These are phyloP conservation scores for Bovichtus variegatus DNA, from an alignment of 2,797 vertebrate species.

Conservation along the genomic window DNA sequence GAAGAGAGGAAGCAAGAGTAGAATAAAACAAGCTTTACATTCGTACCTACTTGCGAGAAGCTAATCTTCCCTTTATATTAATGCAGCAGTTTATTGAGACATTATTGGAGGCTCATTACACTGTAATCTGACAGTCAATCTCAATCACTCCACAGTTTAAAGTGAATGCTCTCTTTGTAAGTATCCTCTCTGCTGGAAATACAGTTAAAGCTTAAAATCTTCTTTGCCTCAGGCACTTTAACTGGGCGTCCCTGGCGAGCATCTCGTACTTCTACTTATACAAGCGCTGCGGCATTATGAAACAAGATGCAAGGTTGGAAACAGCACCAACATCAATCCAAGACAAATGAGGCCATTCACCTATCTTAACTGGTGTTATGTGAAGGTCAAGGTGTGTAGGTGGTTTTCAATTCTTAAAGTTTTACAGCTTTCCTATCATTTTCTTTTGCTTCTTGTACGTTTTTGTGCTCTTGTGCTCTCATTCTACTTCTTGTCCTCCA, in stretches of 20 bases:
- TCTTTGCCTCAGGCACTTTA: slow-evolving; percentile 46
- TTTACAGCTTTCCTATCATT: not conserved
- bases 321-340: not conserved
- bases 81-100: slow-evolving; percentile 41
- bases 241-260: slow-evolving; percentile 24
- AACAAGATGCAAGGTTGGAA: slow-evolving; percentile 28
- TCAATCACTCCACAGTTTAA: slow-evolving; percentile 41
- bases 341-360: slow-evolving; percentile 31
- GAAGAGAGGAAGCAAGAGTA: not conserved
- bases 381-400: slow-evolving; percentile 28
- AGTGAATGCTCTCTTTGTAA: slow-evolving; percentile 30
- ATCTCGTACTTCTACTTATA: slow-evolving; percentile 25
- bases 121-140: slow-evolving; percentile 46
- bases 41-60: slow-evolving; percentile 2
- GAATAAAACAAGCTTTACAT: slow-evolving; percentile 21
- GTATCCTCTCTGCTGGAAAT: slow-evolving; percentile 26
- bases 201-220: slow-evolving; percentile 25
- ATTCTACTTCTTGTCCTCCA: not conserved
- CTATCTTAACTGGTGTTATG: slow-evolving; percentile 3
- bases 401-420: slow-evolving; percentile 4
- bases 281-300: slow-evolving; percentile 29
- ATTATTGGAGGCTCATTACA: slow-evolving; percentile 16
- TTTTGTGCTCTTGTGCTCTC: not conserved
- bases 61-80: slow-evolving; percentile 29
- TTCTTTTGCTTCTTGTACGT: not conserved